phyloP scores from a whole-genome alignment of 2,113 vertebrate species.

The Tupaia chinensis region DNA sequence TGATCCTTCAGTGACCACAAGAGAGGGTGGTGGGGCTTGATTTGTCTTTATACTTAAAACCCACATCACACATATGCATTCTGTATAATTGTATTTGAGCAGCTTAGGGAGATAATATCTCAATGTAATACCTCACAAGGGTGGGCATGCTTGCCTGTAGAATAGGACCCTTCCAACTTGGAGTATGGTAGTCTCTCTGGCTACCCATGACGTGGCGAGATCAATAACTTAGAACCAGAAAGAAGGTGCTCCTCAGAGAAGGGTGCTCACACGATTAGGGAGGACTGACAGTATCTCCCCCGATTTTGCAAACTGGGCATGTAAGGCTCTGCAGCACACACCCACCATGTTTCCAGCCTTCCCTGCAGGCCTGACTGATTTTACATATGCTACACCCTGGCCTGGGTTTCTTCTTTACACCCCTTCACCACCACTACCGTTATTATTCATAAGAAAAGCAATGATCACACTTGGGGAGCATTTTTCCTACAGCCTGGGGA shows the following conservation, averaged over 20 bases:
- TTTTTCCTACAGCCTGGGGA: neutral
- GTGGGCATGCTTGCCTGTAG: neutral
- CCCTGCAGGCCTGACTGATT: neutral
- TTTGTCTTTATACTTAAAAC: slow-evolving; percentile 56
- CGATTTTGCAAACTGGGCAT: neutral
- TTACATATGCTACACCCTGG: neutral
- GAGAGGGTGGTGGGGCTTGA: neutral
- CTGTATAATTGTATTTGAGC: neutral
- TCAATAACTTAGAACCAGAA: neutral
- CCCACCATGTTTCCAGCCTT: neutral
- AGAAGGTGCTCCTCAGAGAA: neutral
- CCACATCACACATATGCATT: neutral
- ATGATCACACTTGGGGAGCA: neutral
- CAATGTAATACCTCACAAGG: neutral
- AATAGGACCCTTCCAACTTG: neutral
- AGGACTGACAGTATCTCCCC: neutral
- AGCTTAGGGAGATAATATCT: neutral
- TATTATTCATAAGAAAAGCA: neutral
- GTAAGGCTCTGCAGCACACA: neutral
- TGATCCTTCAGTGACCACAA: slow-evolving; percentile 19
- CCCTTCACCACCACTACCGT: neutral
- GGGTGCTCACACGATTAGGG: neutral
- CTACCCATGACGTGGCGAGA: neutral
- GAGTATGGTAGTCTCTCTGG: neutral
- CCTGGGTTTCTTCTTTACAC: neutral